These are phyloP conservation scores for Drosophila carrolli DNA, from an alignment of 1,140 invertebrate species.

Conservation along the genomic window DNA sequence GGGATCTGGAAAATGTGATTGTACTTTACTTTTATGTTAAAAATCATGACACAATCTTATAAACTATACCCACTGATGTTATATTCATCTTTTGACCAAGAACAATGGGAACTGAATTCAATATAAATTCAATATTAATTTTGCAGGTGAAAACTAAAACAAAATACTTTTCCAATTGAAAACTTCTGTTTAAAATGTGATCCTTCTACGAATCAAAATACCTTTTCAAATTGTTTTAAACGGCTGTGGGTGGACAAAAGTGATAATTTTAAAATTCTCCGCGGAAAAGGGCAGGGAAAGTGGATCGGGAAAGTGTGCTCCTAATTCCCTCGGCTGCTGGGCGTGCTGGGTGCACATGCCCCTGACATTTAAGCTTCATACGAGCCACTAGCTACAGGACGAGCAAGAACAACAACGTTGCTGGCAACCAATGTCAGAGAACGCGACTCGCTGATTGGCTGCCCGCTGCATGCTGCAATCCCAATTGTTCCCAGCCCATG, in stretches of 20 bases:
- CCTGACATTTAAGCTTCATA: slow-evolving; percentile 74
- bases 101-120: too few species aligned
- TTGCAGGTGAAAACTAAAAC: too few species aligned
- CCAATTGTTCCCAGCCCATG: slow-evolving; percentile 25
- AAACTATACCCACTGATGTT: too few species aligned
- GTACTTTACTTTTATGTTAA: too few species aligned
- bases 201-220: neutral
- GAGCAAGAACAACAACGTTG: slow-evolving; percentile 37
- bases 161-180: neutral
- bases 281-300: neutral
- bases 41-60: too few species aligned
- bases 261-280: slow-evolving; percentile 26
- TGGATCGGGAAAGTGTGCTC: slow-evolving; percentile 27
- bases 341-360: slow-evolving; percentile 62
- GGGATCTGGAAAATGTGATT: too few species aligned
- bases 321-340: slow-evolving; percentile 36
- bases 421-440: slow-evolving; percentile 71
- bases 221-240: neutral
- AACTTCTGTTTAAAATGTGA: neutral
- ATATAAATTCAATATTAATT: too few species aligned
- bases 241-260: slow-evolving; percentile 1
- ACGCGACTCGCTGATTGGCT: slow-evolving; percentile 72
- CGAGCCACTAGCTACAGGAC: slow-evolving; percentile 34
- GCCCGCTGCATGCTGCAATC: slow-evolving; percentile 22
- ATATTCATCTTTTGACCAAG: too few species aligned